phyloP scores from a whole-genome alignment of 1,140 invertebrate species.

The Drosophila suzukii region DNA sequence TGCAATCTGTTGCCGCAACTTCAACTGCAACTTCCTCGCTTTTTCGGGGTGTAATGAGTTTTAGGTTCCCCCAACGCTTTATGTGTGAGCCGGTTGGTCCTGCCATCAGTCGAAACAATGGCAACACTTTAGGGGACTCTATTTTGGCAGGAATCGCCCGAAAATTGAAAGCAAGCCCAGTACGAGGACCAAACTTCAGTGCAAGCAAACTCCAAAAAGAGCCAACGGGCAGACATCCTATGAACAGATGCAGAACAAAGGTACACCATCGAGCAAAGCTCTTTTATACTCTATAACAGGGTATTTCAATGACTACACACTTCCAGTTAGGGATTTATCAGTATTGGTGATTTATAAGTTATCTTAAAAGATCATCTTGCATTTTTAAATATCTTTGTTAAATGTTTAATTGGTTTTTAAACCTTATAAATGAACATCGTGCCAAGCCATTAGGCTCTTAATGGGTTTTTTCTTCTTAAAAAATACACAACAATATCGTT shows the following conservation, averaged over 20 bases:
- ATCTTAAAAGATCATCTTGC: no score
- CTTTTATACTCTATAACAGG: no score
- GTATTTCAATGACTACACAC: not conserved
- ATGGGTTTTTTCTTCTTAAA: no score
- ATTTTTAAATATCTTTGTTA: no score
- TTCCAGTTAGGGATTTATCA: not conserved
- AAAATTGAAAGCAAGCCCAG: not conserved
- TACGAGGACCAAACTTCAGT: not conserved
- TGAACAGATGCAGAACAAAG: not conserved
- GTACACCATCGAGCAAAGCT: not conserved
- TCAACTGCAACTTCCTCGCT: conserved; percentile 16
- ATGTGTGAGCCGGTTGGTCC: conserved; percentile 17
- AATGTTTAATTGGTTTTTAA: no score
- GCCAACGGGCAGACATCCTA: not conserved
- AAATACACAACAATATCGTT: no score
- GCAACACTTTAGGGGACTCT: conserved; percentile 13
- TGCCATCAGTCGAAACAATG: conserved; percentile 12
- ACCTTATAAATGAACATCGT: no score
- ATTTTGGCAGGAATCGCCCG: conserved; percentile 1
- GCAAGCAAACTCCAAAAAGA: not conserved
- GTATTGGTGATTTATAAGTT: no score
- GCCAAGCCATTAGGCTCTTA: no score
- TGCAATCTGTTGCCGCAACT: conserved; percentile 70
- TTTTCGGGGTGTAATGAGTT: conserved; percentile 54
- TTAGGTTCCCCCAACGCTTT: conserved; percentile 31